Conservation (phyloP, 2,797 vertebrate species). For the Pseudocheirus occidentalis region DNA sequence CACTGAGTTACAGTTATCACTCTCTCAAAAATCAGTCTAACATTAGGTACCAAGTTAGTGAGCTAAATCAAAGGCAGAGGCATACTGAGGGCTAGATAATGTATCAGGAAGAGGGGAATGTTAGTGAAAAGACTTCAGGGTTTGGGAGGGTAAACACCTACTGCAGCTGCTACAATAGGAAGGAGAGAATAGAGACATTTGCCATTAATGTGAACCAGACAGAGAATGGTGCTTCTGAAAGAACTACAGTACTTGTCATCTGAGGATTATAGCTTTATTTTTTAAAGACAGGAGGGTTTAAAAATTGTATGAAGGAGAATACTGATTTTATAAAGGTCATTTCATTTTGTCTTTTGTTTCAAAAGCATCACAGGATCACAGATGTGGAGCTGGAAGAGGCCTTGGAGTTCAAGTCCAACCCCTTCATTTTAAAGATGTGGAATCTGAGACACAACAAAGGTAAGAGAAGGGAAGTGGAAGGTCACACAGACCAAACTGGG, state of each 20-base stretch:
- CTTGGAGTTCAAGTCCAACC: not conserved
- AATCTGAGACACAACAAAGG: not conserved
- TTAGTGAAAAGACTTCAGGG: not conserved
- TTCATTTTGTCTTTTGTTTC: not conserved
- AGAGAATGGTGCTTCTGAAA: not conserved
- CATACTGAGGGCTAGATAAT: not conserved
- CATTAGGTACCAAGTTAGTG: slow-evolving; percentile 4
- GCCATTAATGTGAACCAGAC: not conserved
- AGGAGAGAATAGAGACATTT: not conserved
- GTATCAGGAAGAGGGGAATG: not conserved
- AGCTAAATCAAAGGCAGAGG: slow-evolving; percentile 8
- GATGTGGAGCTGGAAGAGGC: not conserved
- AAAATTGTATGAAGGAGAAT: not conserved
- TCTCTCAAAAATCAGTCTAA: slow-evolving; percentile 2
- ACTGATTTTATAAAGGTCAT: not conserved
- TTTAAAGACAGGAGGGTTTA: not conserved
- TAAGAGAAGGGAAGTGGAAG: not conserved
- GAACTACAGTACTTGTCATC: not conserved
- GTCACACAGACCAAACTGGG: not conserved
- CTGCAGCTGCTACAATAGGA: not conserved
- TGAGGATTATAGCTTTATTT: not conserved
- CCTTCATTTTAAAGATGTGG: not conserved
- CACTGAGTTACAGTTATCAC: slow-evolving; percentile 17
- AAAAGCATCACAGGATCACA: not conserved
- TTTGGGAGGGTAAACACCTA: slow-evolving; percentile 7